Base-by-base conservation (phyloP, 1,140 invertebrate species). In the Apis florea region DNA sequence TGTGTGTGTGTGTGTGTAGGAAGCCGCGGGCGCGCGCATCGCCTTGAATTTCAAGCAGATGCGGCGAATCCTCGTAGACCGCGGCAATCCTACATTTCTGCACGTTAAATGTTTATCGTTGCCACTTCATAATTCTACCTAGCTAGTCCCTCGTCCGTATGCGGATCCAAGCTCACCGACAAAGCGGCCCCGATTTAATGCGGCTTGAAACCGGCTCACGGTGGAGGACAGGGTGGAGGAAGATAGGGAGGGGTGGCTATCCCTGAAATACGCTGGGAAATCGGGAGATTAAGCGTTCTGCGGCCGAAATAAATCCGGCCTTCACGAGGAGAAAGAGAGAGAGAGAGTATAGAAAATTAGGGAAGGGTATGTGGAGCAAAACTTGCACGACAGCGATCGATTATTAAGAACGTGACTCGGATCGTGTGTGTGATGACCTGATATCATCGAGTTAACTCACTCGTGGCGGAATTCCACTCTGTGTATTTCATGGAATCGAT, bases 11-110 rank as follows among this genome's bases (percentile, higher is more conserved):
- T 51, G 19, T 26, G 24, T 21, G 54, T 47, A 56, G 31, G 13
- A 70, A 68, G 56, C 81, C 63, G 56, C 54, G 66, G 53, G 70
- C 72, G 64, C 73, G 68, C 68, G 68, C 67, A 85, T 85, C 79
- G 63, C 75, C 77, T 83, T 86, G 76, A 83, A 89, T 85, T 89
- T 85, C 77, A 89, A 88, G 87, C 67, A 67, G 88, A 88, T 83
- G 70, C 72, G 67, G 74, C 80, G 63, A 40, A 85, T 74, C 61
- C 56, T 26, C 47, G 0, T n/a, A 71, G 63, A 78, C 68, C 80
- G 59, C 61, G 72, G 24, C 59, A 26, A 61, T 58, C 61, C 31
- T 75, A 61, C 58, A 68, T 73, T 74, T 69, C 53, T 47, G 15
- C 54, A 19, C 61, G 64, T 85, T 73, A 86, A 75, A 79, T 79